A percentile compares a stretch with the other conserved stretches of the same genome.
Evolutionary conservation across 2,113 vertebrate genomes (phyloP).

Genomic region (Neomonachus schauinslandi): DNA sequence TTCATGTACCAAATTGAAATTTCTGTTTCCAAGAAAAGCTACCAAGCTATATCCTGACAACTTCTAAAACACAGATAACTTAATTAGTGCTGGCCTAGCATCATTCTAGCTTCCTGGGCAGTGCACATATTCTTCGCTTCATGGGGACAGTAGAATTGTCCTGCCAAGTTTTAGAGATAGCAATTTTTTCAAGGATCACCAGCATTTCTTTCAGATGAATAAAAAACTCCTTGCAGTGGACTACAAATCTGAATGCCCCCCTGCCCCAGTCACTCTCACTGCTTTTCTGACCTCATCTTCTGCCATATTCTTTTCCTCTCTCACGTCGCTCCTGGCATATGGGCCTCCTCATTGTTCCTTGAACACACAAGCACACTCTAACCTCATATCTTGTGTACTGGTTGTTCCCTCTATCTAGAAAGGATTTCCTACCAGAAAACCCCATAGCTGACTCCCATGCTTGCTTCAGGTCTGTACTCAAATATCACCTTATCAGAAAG

Average conservation of each 20-base stretch:
- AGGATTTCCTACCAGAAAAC: neutral
- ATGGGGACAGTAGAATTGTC: neutral
- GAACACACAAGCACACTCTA: neutral
- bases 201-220: conserved; percentile 33
- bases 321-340: neutral
- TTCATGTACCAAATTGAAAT: neutral
- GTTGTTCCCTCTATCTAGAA: neutral
- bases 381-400: neutral
- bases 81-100: neutral
- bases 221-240: neutral
- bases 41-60: neutral
- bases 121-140: neutral
- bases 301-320: neutral
- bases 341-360: neutral
- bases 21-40: conserved; percentile 13
- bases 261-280: neutral
- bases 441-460: neutral
- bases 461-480: neutral
- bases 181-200: neutral
- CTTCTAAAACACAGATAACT: conserved; percentile 25
- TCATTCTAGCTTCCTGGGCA: neutral
- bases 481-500: conserved; percentile 4
- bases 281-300: neutral
- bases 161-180: conserved; percentile 15
- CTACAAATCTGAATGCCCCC: neutral